Evolutionary conservation across 1,140 invertebrate species (phyloP), one percentile per base, ranked within the genome.

Genomic region (Helicoverpa armigera): DNA sequence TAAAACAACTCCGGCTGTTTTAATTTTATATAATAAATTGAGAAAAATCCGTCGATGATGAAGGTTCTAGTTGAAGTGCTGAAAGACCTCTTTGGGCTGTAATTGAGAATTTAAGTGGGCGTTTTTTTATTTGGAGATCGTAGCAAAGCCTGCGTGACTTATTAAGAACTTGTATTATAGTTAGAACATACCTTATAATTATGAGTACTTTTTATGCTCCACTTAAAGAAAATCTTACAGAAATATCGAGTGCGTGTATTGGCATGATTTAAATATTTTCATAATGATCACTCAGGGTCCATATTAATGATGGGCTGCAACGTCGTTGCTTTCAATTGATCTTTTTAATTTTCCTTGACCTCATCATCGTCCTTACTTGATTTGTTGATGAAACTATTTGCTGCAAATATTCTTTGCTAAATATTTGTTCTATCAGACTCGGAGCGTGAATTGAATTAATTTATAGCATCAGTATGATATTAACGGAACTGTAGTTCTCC

Each of bases 271-370:
- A 65, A 67, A n/a, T 43, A 67, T 67, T 43, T 67, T 48, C 63
- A 35, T 35, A 67, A 48, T n/a, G 14, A 67, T 48, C 31, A 14
- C 11, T 9, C 16, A 67, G 53, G 13, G 53, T n/a, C 14, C 43
- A 63, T 35, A 69, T 16, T 18, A 11, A 1, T 29, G 18, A n/a
- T 50, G 18, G 9, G 23, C 11, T 14, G 0, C 73, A 61, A 75
- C 10, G 43, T n/a, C 51, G 35, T 14, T 51, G 12, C 35, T 77
- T 31, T 23, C 60, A 77, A 77, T 77, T 77, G 74, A 65, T 65
- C 60, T 77, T 53, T 53, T 77, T 53, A 77, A 65, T 65, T 65
- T 77, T 77, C 48, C 60, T 63, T 77, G 74, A 53, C 60, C 74
- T 31, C 35, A 60, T 31, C 48, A 13, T 77, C 29, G 54, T 16